Conservation (phyloP, 2,888 invertebrate species). For the Habrosyne pyritoides region DNA sequence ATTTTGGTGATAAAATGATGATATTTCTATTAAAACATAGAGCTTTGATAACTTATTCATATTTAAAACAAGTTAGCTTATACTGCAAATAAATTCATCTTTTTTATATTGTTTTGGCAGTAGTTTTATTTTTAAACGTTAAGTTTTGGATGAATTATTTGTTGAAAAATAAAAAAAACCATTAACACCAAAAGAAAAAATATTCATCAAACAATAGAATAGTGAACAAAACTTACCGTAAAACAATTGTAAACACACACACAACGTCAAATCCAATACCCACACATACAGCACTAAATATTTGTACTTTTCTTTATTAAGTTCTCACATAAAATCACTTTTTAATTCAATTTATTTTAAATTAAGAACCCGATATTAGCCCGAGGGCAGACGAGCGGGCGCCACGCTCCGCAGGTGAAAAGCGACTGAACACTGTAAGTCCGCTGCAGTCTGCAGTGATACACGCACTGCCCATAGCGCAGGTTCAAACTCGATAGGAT, state of each 20-base stretch:
- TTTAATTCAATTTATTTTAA: neutral
- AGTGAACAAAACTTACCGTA: neutral
- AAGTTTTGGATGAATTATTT: too few relatives aligned
- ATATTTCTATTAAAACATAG: too few relatives aligned
- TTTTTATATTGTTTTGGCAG: too few relatives aligned
- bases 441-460: constrained; percentile 4
- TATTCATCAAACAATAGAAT: neutral
- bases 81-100: too few relatives aligned
- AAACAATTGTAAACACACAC: neutral
- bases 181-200: too few relatives aligned
- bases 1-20: too few relatives aligned
- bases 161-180: too few relatives aligned
- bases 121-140: too few relatives aligned
- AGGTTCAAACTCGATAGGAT: neutral
- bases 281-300: neutral
- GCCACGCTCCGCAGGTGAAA: neutral
- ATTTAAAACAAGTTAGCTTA: too few relatives aligned
- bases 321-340: neutral
- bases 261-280: neutral
- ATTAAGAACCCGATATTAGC: neutral
- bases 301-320: neutral
- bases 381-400: neutral
- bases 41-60: too few relatives aligned
- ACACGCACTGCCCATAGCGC: constrained; percentile 5
- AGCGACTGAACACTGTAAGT: neutral